Conservation (phyloP, 2,797 vertebrate genomes). For the Malurus leucopterus region DNA sequence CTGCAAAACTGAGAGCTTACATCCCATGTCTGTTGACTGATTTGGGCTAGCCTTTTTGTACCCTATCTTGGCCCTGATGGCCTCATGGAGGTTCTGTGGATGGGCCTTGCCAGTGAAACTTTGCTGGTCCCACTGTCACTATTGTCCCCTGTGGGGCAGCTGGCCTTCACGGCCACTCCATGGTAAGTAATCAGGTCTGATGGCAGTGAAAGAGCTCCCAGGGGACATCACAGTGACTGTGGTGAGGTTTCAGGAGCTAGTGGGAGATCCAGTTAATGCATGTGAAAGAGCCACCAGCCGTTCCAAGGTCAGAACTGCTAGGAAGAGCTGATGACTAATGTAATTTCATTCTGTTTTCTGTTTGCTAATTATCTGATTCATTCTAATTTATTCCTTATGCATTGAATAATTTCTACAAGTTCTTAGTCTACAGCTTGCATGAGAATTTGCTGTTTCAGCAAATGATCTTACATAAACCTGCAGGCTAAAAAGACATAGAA, state of each 20-base stretch:
- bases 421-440: background rate
- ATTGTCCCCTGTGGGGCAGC: accelerated
- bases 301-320: background rate
- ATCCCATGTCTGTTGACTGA: accelerated
- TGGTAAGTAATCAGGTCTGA: background rate
- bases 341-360: background rate
- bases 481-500: background rate
- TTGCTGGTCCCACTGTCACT: accelerated
- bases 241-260: background rate
- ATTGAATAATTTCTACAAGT: background rate
- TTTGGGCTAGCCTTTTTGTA: background rate
- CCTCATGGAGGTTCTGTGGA: background rate
- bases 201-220: background rate
- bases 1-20: accelerated
- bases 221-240: background rate
- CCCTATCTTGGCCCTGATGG: background rate
- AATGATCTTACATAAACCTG: background rate
- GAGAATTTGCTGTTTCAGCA: background rate
- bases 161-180: background rate
- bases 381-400: conserved; percentile 15
- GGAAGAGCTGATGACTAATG: background rate
- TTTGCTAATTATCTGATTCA: background rate
- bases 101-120: background rate
- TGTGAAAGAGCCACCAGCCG: background rate
- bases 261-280: background rate